Evolutionary conservation across 2,113 vertebrate species (phyloP).

Genomic region (Podarcis muralis): DNA sequence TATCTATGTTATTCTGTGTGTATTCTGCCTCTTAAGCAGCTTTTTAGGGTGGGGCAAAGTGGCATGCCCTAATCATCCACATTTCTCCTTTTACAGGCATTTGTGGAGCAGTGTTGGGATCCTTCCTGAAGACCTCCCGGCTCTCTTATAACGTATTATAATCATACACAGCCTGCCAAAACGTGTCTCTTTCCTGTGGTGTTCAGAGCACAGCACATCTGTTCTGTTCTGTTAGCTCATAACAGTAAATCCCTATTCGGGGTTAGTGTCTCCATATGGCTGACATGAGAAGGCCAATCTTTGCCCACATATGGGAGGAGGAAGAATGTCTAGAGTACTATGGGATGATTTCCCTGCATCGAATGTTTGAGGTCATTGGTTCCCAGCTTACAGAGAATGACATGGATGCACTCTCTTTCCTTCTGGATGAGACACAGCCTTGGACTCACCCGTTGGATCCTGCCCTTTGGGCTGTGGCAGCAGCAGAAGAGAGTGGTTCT

Average conservation of each 20-base stretch:
- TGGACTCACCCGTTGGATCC: constrained; percentile 78
- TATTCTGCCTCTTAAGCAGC: not conserved
- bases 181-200: constrained; percentile 1
- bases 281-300: constrained; percentile 43
- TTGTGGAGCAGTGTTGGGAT: not conserved
- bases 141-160: not conserved
- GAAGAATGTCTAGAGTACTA: constrained; percentile 87
- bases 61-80: not conserved
- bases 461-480: constrained; percentile 71
- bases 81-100: not conserved
- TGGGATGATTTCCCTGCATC: constrained; percentile 88
- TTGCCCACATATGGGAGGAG: constrained; percentile 84
- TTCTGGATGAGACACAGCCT: constrained; percentile 83
- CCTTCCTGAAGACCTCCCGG: not conserved
- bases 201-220: constrained; percentile 36
- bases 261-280: constrained; percentile 59
- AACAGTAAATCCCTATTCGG: not conserved
- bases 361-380: constrained; percentile 87
- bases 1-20: not conserved
- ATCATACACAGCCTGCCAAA: too few species aligned
- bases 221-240: not conserved
- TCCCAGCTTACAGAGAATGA: constrained; percentile 87
- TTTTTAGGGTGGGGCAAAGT: not conserved
- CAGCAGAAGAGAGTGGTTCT: constrained; percentile 46
- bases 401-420: constrained; percentile 85